These are phyloP conservation scores for Pimpla rufipes DNA, from an alignment of 2,888 invertebrate genomes.

Conservation along the genomic window DNA sequence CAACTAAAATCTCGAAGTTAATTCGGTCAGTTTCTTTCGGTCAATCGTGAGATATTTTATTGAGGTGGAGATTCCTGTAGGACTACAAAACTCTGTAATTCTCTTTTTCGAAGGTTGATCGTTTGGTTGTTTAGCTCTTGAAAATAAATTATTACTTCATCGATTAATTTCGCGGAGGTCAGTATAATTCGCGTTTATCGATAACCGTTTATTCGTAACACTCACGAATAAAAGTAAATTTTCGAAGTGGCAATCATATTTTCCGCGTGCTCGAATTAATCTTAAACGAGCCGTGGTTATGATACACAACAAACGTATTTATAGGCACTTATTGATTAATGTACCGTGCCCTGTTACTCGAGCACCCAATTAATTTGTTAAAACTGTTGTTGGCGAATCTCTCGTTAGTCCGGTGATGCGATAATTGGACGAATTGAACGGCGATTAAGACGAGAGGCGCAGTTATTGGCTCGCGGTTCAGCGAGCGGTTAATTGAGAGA, in stretches of 20 bases:
- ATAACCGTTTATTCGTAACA: no score
- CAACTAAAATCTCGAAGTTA: no score
- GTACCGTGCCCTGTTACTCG: neutral
- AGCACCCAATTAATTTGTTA: slow-evolving; percentile 14
- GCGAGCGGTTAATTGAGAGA: slow-evolving; percentile 30
- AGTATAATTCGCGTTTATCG: no score
- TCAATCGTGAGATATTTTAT: slow-evolving; percentile 27
- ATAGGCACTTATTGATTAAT: neutral
- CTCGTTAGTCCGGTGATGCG: neutral
- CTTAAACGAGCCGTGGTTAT: neutral
- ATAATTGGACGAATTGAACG: slow-evolving; percentile 51
- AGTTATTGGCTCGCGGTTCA: slow-evolving; percentile 36
- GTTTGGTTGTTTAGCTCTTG: no score
- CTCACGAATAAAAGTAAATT: neutral
- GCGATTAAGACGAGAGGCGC: slow-evolving; percentile 21
- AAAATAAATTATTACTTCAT: neutral
- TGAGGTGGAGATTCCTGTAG: no score
- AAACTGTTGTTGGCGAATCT: slow-evolving; percentile 1
- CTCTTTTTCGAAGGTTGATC: no score
- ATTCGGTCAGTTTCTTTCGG: slow-evolving; percentile 5
- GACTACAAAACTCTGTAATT: neutral
- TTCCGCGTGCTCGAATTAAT: neutral
- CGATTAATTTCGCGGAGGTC: neutral
- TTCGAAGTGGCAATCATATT: no score
- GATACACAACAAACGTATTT: neutral